Base-by-base conservation (phyloP, 2,888 invertebrate genomes). In the Drosophila pseudotakahashii region DNA sequence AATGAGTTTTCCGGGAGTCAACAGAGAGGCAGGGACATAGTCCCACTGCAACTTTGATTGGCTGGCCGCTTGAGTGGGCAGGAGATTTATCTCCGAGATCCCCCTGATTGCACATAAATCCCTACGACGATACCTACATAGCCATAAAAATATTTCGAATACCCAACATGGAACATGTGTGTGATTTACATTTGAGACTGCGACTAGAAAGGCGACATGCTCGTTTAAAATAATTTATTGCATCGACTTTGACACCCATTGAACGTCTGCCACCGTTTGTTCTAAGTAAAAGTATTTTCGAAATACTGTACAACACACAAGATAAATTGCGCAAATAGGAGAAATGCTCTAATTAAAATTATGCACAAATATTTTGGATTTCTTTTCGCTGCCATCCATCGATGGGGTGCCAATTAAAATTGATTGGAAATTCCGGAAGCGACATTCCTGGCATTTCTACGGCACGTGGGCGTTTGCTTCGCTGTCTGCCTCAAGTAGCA, bases 321-420 rank as follows among this genome's bases (percentile, higher is more conserved):
- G 86, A 89, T 89, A 82, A 82, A 89, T 89, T 83, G 90, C 86
- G 78, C 79, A 81, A 81, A 79, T 79, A 78, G 81, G 81, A 85
- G 77, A 89, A 86, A 87, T 86, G 75, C 75, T 89, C 90, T 89
- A 89, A 90, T 89, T 89, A 89, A 90, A 89, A 90, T 89, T 88
- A 89, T 89, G 89, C 89, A 89, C 81, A 83, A 83, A 88, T 74
- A 90, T 88, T 82, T 80, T 76, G 74, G 88, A 86, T 88, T 90
- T 75, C 77, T 74, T 60, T 64, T 78, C 75, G 72, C 79, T 75
- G 54, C 34, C 52, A 52, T 55, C 41, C 48, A 55, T 55, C 90
- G 90, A 90, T 90, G 90, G 88, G 88, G 86, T 90, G 90, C 90
- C 90, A 90, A 90, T 90, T 90, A 90, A 90, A 90, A 90, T 90